A percentile compares a stretch with the other conserved stretches of the same genome.
phyloP scores from a whole-genome alignment of 1,140 invertebrate genomes.

The Pseudoatta argentina region DNA sequence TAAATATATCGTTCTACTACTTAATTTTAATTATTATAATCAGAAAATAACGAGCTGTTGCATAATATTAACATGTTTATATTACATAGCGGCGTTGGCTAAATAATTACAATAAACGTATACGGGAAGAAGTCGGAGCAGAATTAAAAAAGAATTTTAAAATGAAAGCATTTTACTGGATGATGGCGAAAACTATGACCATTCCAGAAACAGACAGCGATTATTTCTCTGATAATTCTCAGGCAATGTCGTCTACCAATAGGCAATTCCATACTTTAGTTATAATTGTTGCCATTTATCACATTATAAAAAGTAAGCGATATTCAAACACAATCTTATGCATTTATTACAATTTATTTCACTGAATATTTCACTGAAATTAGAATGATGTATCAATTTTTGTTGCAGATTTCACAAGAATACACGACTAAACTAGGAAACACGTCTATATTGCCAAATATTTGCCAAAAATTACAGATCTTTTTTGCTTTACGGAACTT shows the following conservation, averaged over 20 bases:
- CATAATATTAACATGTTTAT: too few species aligned
- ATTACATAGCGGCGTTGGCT: slow-evolving; percentile 90
- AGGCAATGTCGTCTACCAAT: slow-evolving; percentile 35
- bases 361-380: neutral
- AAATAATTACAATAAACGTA: slow-evolving; percentile 92
- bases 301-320: slow-evolving; percentile 58
- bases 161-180: slow-evolving; percentile 92
- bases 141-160: slow-evolving; percentile 90
- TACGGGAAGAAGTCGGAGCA: slow-evolving; percentile 90
- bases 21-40: neutral
- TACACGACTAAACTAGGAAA: slow-evolving; percentile 6
- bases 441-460: neutral
- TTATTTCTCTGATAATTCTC: slow-evolving; percentile 50
- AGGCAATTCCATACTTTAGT: slow-evolving; percentile 63
- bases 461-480: neutral
- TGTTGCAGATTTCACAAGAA: slow-evolving; percentile 40
- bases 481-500: neutral
- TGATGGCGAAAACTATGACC: slow-evolving; percentile 92
- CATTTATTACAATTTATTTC: neutral
- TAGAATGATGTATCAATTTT: slow-evolving; percentile 1
- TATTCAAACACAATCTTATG: neutral
- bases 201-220: slow-evolving; percentile 86
- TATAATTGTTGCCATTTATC: slow-evolving; percentile 35
- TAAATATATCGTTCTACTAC: neutral
- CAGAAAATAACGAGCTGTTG: neutral